Evolutionary conservation across 1,140 invertebrate species (phyloP), one percentile per base, ranked within the genome.

Genomic region (Anastatus disparis): DNA sequence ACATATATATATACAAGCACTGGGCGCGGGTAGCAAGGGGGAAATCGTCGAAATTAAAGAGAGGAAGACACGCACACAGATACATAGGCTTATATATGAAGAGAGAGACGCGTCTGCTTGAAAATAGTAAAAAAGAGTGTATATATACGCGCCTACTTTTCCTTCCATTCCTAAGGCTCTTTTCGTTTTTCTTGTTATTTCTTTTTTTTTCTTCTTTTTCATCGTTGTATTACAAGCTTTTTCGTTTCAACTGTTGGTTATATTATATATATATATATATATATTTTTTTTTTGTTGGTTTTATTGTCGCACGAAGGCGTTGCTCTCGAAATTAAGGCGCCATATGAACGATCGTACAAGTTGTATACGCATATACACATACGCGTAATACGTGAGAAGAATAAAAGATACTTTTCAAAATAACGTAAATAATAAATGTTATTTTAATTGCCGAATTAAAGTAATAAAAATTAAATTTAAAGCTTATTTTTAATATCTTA

Each of bases 11-110:
- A 44, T 46, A 44, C 20, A 24, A 31, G 27, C 24, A 13, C 44
- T 12, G 17, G 26, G 17, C 17, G 13, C 40, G 2, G 13, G 13
- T 26, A 9, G 46, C 38, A 29, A 20, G 59, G n/a, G n/a, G n/a
- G n/a, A 7, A 52, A 50, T 17, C 26, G 65, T 29, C 58, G 58
- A 62, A 62, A 69, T 69, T 69, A 69, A 69, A 69, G 56, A 35
- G 35, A 55, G 27, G 3, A 59, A 40, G 27, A 27, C 29, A 55
- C n/a, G n/a, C n/a, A n/a, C n/a, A n/a, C n/a, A n/a, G n/a, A n/a
- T n/a, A 55, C n/a, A n/a, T n/a, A n/a, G n/a, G n/a, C n/a, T n/a
- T n/a, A n/a, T n/a, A n/a, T n/a, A n/a, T n/a, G n/a, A n/a, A n/a
- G n/a, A n/a, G n/a, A n/a, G n/a, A n/a, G n/a, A n/a, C 31, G 4